Base-by-base conservation (phyloP, 2,888 invertebrate genomes). In the Ecliptopera silaceata region DNA sequence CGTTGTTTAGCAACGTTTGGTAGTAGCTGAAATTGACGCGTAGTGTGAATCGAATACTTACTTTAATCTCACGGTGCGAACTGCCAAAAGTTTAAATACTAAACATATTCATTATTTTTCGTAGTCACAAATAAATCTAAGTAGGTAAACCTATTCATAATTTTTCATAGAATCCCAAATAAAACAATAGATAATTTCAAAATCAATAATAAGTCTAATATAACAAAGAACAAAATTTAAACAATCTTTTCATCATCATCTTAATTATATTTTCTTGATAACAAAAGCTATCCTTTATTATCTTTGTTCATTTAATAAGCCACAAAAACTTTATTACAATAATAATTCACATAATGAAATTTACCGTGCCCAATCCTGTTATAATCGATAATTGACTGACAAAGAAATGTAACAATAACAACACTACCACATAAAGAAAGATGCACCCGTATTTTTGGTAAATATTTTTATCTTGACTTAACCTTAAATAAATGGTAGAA, bases 401-500 rank as follows among this genome's bases (percentile, higher is more conserved):
- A 42, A 78, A 77, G 74, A 59, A 72, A 68, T 70, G 74, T 73
- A 76, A 79, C 79, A 78, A 67, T 79, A 79, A 75, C 77, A 76
- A 79, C 79, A 78, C 66, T 79, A 79, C 75, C 77, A 77, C 69
- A 68, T 42, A 64, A 69, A 66, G 67, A 77, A 75, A 71, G 67
- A 64, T 26, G 10, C 36, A 34, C 13, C 10, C 36, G 36, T 36
- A 36, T 36, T 3, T 15, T 15, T n/a, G n/a, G 31, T n/a, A n/a
- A n/a, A 6, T 4, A 26, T 22, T 6, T 22, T 22, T 22, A 22
- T 15, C 34, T 13, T 34, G 13, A 34, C 34, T 34, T 13, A 34
- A 34, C 34, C 10, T 26, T 26, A n/a, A n/a, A n/a, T n/a, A n/a
- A n/a, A n/a, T n/a, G n/a, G n/a, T n/a, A n/a, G n/a, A n/a, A n/a